Base-by-base conservation (phyloP, 2,113 vertebrate genomes). In the Bubo bubo region DNA sequence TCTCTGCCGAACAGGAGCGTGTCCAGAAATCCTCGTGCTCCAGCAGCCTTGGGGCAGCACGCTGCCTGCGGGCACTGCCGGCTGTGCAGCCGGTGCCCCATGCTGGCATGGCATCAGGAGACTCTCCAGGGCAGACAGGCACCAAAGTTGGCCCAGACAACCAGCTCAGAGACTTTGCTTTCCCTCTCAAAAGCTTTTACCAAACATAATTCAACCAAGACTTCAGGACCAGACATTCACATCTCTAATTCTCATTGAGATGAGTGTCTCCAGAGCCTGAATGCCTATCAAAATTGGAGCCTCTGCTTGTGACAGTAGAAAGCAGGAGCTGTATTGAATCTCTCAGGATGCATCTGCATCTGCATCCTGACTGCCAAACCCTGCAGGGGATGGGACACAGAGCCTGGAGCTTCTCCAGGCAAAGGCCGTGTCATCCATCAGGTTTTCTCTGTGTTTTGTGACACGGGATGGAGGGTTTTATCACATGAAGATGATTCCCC, bases 1-100 rank as follows among this genome's bases (percentile, higher is more conserved):
- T 4, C 50, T 35, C 32, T 37, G 45, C 39, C 1, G 0, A 26
- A 2, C 12, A 13, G 47, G 19, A 62, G 28, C 0, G 1, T n/a
- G 59, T 14, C 49, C 45, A 88, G 41, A 56, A 28, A 15, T 1
- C 34, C 80, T 9, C 0, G 1, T 34, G 58, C 45, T 64, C 55
- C 47, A 8, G 30, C 27, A 79, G 41, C 13, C 28, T 4, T 21
- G 2, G 1, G 53, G 35, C n/a, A 67, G 34, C 39, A 53, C 6
- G 1, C 34, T 34, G 34, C 17, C 59, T 53, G 49, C 0, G 2
- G 60, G 28, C 7, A 1, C 66, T 24, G 32, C 28, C 8, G 3
- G 39, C 96, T 81, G 34, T 4, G 24, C 28, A 35, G 45, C 23
- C 10, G 1, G 14, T 3, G 4, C 9, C 45, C 55, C 50, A 18